phyloP scores from a whole-genome alignment of 2,113 vertebrate species.

The Sebastes fasciatus region DNA sequence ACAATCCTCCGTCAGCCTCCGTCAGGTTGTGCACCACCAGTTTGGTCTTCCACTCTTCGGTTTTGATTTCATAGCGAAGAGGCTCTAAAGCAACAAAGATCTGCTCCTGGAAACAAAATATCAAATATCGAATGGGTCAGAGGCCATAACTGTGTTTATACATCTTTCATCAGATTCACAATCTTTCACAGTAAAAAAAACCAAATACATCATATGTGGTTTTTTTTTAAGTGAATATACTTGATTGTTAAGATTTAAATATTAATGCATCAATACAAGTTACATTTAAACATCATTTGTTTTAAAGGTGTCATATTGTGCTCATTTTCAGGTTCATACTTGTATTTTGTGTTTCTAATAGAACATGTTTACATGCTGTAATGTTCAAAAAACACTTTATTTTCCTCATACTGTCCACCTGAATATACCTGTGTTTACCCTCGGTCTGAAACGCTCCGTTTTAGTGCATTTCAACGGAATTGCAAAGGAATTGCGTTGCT shows the following conservation, averaged over 20 bases:
- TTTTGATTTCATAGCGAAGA: constrained; percentile 56
- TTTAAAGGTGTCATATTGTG: background rate
- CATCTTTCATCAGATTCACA: background rate
- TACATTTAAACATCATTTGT: background rate
- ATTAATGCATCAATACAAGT: background rate
- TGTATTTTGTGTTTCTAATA: too few relatives aligned
- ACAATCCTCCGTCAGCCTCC: constrained; percentile 82
- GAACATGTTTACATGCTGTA: too few relatives aligned
- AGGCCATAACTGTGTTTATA: background rate
- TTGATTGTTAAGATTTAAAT: too few relatives aligned
- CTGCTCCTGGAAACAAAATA: constrained; percentile 48
- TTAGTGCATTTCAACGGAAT: too few relatives aligned
- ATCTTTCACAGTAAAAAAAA: background rate
- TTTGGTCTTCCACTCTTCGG: constrained; percentile 23
- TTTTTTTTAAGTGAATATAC: background rate
- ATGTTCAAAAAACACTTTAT: too few relatives aligned
- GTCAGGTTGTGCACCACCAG: constrained; percentile 84
- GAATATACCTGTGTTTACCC: too few relatives aligned
- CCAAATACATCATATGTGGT: background rate
- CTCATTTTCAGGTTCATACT: too few relatives aligned
- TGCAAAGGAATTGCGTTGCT: too few relatives aligned
- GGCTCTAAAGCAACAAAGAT: constrained; percentile 47
- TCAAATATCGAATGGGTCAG: background rate
- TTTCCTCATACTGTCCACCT: too few relatives aligned
- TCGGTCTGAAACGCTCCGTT: too few relatives aligned